These are phyloP conservation scores for Choristoneura fumiferana DNA, from an alignment of 1,140 invertebrate species.

Conservation along the genomic window DNA sequence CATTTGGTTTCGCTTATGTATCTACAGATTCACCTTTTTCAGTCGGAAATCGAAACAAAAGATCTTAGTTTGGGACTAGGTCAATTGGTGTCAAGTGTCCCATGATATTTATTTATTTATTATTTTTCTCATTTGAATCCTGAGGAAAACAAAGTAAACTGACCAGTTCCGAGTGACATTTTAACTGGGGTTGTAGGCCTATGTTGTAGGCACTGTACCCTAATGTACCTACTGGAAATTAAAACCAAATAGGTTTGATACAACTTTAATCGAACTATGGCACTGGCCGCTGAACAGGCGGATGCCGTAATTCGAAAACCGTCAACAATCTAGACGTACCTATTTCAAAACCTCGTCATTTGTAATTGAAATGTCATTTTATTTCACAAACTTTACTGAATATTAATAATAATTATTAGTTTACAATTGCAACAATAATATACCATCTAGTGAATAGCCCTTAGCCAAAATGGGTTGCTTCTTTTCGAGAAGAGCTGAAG, in stretches of 20 bases:
- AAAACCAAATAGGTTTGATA: background rate
- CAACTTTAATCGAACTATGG: background rate
- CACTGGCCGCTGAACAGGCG: constrained; percentile 8
- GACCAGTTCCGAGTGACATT: too few species aligned
- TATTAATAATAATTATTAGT: constrained; percentile 43
- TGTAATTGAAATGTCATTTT: constrained; percentile 66
- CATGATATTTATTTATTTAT: too few species aligned
- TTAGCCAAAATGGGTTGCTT: constrained; percentile 59
- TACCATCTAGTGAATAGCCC: constrained; percentile 29
- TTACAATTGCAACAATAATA: constrained; percentile 34
- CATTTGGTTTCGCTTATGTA: too few species aligned
- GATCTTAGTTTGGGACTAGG: too few species aligned
- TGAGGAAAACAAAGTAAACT: too few species aligned
- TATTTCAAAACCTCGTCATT: constrained; percentile 55
- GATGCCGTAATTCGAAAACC: constrained; percentile 38
- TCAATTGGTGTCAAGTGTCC: too few species aligned
- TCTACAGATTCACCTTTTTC: too few species aligned
- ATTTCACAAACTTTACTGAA: constrained; percentile 46
- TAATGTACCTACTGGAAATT: too few species aligned
- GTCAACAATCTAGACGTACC: constrained; percentile 59
- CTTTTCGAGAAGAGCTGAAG: constrained; percentile 41
- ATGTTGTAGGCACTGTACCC: too few species aligned
- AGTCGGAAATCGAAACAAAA: too few species aligned
- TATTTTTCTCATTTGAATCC: too few species aligned
- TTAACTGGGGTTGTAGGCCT: too few species aligned